These are phyloP conservation scores for Hystrix cristata DNA, from an alignment of 2,113 vertebrate species.

Conservation along the genomic window DNA sequence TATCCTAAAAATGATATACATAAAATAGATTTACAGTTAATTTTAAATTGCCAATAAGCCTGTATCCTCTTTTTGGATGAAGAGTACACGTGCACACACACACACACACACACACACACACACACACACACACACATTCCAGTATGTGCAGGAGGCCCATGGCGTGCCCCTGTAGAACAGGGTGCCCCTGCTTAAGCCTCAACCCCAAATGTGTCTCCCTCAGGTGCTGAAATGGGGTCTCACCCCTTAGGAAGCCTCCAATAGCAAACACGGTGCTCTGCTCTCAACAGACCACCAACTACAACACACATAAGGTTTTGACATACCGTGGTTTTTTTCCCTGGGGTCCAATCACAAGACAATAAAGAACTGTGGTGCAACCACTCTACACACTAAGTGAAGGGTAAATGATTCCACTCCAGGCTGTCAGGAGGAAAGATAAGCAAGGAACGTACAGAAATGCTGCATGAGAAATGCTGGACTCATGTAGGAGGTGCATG, in stretches of 20 bases:
- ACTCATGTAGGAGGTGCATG: neutral
- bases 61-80: neutral
- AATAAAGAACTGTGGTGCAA: neutral
- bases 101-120: too few relatives aligned
- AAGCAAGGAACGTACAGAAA: neutral
- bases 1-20: neutral
- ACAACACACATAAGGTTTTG: accelerated
- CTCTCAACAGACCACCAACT: neutral
- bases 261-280: accelerated
- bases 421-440: accelerated
- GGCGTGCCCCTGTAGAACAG: neutral
- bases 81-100: too few relatives aligned
- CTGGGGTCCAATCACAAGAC: neutral
- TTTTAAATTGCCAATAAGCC: neutral
- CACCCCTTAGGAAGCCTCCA: neutral
- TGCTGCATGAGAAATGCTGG: neutral
- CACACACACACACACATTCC: too few relatives aligned
- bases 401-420: neutral
- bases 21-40: neutral
- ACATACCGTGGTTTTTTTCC: neutral
- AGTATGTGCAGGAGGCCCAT: too few relatives aligned
- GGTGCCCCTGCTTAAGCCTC: neutral
- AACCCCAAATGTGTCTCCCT: neutral
- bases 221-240: neutral
- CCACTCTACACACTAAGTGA: neutral